Conservation (phyloP, 1,140 invertebrate genomes). For the Drosophila gunungcola region DNA sequence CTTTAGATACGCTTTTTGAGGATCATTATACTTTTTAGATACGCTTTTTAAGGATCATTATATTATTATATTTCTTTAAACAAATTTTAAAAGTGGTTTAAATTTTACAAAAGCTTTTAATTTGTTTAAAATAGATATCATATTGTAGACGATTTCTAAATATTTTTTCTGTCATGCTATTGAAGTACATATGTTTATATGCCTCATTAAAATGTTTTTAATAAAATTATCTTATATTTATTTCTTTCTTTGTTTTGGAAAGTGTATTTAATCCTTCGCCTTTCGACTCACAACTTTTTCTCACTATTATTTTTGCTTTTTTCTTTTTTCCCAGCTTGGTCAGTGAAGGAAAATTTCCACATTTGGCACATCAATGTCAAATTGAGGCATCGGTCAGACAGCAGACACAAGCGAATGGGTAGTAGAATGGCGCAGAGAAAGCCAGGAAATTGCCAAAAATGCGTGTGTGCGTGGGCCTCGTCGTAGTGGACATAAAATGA, state of each 20-base stretch:
- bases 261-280: constrained; percentile 3
- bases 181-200: too few relatives aligned
- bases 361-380: constrained; percentile 82
- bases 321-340: constrained; percentile 20
- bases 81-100: too few relatives aligned
- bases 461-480: constrained; percentile 23
- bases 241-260: background rate
- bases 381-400: constrained; percentile 74
- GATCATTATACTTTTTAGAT: background rate
- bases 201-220: too few relatives aligned
- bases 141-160: too few relatives aligned
- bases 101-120: too few relatives aligned
- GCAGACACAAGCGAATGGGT: constrained; percentile 7
- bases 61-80: too few relatives aligned
- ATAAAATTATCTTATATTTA: too few relatives aligned
- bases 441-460: constrained; percentile 74
- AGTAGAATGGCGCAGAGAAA: constrained; percentile 8
- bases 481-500: constrained; percentile 76
- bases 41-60: too few relatives aligned
- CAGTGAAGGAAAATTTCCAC: constrained; percentile 73
- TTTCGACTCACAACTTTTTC: background rate
- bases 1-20: constrained; percentile 24
- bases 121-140: too few relatives aligned
- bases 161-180: too few relatives aligned
- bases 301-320: constrained; percentile 35